Evolutionary conservation across 2,113 vertebrate genomes (phyloP).

Genomic region (Catharus bicknelli): DNA sequence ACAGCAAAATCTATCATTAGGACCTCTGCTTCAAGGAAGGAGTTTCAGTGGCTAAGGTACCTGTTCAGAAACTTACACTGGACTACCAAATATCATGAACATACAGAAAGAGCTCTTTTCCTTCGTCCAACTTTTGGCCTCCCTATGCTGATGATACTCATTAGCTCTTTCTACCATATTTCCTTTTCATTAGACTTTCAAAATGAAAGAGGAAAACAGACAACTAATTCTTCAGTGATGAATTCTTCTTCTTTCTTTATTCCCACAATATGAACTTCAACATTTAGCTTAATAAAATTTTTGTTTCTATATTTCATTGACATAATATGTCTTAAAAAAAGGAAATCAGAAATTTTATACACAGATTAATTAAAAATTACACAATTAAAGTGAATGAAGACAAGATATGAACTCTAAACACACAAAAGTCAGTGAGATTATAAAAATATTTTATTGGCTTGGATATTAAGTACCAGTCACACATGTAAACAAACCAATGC

Average conservation of each 20-base stretch:
- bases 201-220: neutral
- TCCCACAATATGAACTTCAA: neutral
- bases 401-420: neutral
- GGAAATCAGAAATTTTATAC: neutral
- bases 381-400: neutral
- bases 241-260: neutral
- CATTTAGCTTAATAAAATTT: neutral
- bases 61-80: neutral
- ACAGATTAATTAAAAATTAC: neutral
- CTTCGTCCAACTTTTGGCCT: neutral
- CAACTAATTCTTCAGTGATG: neutral
- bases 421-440: neutral
- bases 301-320: neutral
- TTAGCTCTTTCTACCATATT: neutral
- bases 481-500: rapidly evolving
- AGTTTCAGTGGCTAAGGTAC: neutral
- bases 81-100: neutral
- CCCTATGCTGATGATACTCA: neutral
- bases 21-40: neutral
- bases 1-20: neutral
- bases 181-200: neutral
- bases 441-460: neutral
- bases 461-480: neutral
- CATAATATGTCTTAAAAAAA: neutral
- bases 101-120: neutral